Evolutionary conservation across 2,797 vertebrate species (phyloP).

Genomic region (Siniperca scherzeri): DNA sequence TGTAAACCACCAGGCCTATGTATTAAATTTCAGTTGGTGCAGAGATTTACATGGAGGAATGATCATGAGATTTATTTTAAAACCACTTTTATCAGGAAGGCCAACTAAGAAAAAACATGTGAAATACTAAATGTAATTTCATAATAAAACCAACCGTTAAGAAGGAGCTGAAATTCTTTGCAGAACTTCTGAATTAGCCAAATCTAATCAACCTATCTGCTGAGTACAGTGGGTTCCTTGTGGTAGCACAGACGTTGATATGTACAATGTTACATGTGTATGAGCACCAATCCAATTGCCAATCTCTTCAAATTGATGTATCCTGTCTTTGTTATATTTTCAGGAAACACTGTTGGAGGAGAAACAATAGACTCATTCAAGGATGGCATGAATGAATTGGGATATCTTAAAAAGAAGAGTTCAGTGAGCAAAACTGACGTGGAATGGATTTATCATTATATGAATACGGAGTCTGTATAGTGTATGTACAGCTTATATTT

Average conservation of each 20-base stretch:
- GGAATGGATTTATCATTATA: slow-evolving; percentile 14
- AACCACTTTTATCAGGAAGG: slow-evolving; percentile 36
- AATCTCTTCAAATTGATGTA: slow-evolving; percentile 9
- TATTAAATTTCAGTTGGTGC: slow-evolving; percentile 29
- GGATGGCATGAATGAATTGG: slow-evolving; percentile 4
- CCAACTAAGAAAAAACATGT: slow-evolving; percentile 29
- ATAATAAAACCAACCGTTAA: slow-evolving; percentile 3
- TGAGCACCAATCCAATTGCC: slow-evolving; percentile 3
- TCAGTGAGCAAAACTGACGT: slow-evolving; percentile 18
- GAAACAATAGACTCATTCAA: slow-evolving; percentile 48
- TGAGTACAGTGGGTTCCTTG: slow-evolving; percentile 16
- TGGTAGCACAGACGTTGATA: slow-evolving; percentile 4
- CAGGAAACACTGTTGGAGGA: slow-evolving; percentile 5
- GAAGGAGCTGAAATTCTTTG: slow-evolving; percentile 32
- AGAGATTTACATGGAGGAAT: slow-evolving; percentile 35
- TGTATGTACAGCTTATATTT: slow-evolving; percentile 12
- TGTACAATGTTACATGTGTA: slow-evolving; percentile 37
- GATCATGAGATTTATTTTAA: slow-evolving; percentile 41
- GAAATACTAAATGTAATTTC: slow-evolving; percentile 23
- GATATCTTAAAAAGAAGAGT: not conserved
- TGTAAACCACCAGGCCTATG: slow-evolving; percentile 8
- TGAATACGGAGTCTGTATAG: slow-evolving; percentile 10
- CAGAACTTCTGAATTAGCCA: slow-evolving; percentile 33
- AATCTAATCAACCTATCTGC: slow-evolving; percentile 51
- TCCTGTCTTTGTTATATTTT: slow-evolving; percentile 30